Base-by-base conservation (phyloP, 2,888 invertebrate genomes). In the Elmis aenea region DNA sequence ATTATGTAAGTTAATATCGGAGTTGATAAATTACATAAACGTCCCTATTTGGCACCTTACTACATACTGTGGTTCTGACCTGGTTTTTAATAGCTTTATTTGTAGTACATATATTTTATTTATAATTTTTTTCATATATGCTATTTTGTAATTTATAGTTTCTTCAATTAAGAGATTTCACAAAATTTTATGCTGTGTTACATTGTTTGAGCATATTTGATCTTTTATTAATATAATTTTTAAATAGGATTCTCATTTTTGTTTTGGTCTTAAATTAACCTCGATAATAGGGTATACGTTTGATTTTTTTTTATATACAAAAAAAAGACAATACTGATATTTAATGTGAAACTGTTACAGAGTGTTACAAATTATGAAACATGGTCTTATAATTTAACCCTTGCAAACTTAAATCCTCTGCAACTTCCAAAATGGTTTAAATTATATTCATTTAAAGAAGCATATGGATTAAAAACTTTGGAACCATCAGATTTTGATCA, bases 351-450 rank as follows among this genome's bases (percentile, higher is more conserved):
- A 1, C 2, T 34, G n/a, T 42, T 38, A 11, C 11, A 43, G 39
- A 13, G 25, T 3, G 23, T 43, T 13, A 6, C 74, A 22, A 79
- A 83, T 55, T 78, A 81, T 37, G 72, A 79, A 3, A 83, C 81
- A 33, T 89, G 79, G 71, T 77, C 77, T 6, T 81, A 83, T 58
- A 84, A 90, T 62, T 62, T 90, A 20, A 82, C 81, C 0, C 73
- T 74, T 57, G 85, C 87, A 0, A 87, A 86, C 59, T 57, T 72
- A 6, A 27, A 70, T 1, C 73, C 77, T 0, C 55, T 72, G 2
- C 51, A 66, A 15, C 62, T 69, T n/a, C 85, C 87, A 0, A 67
- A 69, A 5, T 89, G 89, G 88, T 78, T 74, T 52, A 71, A 77
- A 59, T 76, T 85, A n/a, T 90, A 89, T 58, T 74, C 79, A 10